These are phyloP conservation scores for Myxocyprinus asiaticus DNA, from an alignment of 2,113 vertebrate species.

Conservation along the genomic window DNA sequence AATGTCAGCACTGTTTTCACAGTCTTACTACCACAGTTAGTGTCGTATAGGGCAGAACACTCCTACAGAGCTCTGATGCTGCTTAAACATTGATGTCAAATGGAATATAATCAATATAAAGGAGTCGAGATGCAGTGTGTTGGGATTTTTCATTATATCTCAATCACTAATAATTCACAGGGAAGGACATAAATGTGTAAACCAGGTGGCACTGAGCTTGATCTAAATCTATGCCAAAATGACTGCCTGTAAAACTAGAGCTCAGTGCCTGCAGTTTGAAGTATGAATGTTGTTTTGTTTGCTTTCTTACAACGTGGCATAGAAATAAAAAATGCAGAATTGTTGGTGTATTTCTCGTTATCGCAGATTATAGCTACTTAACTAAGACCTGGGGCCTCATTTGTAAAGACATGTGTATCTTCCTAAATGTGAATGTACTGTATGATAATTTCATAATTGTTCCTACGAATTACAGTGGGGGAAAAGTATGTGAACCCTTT, in stretches of 20 bases:
- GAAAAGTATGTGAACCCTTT: too few species aligned
- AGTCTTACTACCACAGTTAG: slow-evolving; percentile 6
- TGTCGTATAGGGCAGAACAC: slow-evolving; percentile 18
- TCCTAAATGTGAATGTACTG: too few species aligned
- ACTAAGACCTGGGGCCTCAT: slow-evolving; percentile 23
- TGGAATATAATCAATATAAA: slow-evolving; percentile 3
- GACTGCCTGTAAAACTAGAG: slow-evolving; percentile 40
- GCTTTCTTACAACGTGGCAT: slow-evolving; percentile 28
- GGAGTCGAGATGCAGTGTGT: slow-evolving; percentile 16
- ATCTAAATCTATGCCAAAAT: slow-evolving; percentile 50
- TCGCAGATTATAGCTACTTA: slow-evolving; percentile 8
- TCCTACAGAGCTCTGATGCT: slow-evolving; percentile 28
- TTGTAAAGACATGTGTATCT: not conserved
- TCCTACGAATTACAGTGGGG: not conserved
- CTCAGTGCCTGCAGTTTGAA: slow-evolving; percentile 36
- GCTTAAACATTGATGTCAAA: slow-evolving; percentile 37
- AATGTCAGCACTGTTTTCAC: not conserved
- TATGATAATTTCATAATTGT: not conserved
- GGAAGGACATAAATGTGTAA: slow-evolving; percentile 19
- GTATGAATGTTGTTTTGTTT: slow-evolving; percentile 2
- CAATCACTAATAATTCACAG: not conserved
- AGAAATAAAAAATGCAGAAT: not conserved
- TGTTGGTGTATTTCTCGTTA: slow-evolving; percentile 7
- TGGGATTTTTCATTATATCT: not conserved
- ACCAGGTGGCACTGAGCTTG: slow-evolving; percentile 26